Conservation (phyloP, 2,888 invertebrate genomes). For the Helobdella robusta region DNA sequence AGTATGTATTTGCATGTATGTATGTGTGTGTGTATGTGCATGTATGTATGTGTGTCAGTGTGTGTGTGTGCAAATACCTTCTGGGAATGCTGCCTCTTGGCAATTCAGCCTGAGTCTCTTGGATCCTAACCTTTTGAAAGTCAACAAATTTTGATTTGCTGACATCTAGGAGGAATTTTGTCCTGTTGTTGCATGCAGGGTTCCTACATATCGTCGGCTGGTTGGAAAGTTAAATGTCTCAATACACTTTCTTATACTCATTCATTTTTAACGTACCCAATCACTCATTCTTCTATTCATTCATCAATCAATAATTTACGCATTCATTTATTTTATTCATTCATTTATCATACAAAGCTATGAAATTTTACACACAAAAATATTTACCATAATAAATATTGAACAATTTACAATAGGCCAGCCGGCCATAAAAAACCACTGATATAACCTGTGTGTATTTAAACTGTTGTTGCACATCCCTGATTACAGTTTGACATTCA, state of each 20-base stretch:
- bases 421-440: too few species aligned
- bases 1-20: not conserved
- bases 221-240: conserved; percentile 25
- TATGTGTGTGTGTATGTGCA: conserved; percentile 38
- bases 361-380: too few species aligned
- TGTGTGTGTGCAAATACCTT: conserved; percentile 54
- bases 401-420: too few species aligned
- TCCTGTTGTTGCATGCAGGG: conserved; percentile 84
- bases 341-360: too few species aligned
- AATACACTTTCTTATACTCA: not conserved
- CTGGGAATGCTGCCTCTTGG: conserved; percentile 93
- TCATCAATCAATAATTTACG: too few species aligned
- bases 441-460: conserved; percentile 62
- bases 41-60: not conserved
- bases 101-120: conserved; percentile 91
- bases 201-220: conserved; percentile 92
- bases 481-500: conserved; percentile 86
- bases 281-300: not conserved
- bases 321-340: too few species aligned
- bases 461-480: conserved; percentile 93
- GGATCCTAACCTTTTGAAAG: conserved; percentile 93
- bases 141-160: conserved; percentile 91
- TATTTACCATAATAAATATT: too few species aligned
- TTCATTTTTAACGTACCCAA: not conserved
- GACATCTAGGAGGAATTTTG: conserved; percentile 78